Evolutionary conservation across 1,140 invertebrate species (phyloP).

Genomic region (Zeugodacus cucurbitae): DNA sequence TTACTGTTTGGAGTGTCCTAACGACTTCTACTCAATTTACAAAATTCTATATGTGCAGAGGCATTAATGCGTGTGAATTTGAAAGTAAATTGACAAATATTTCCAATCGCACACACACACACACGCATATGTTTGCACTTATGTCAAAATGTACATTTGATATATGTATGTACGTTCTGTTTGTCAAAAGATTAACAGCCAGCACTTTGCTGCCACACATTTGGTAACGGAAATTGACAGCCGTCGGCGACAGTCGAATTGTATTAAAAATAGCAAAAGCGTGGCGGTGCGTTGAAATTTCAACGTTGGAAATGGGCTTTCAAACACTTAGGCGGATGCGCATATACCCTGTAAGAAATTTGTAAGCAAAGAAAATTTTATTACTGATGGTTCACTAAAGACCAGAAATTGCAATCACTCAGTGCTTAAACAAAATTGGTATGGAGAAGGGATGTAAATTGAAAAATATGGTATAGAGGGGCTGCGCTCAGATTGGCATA

Average conservation of each 20-base stretch:
- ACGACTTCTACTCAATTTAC: neutral
- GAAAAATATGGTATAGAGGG: no score
- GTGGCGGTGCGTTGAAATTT: neutral
- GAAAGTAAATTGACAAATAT: neutral
- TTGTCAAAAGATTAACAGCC: slow-evolving; percentile 21
- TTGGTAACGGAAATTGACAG: slow-evolving; percentile 22
- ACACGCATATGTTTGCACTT: neutral
- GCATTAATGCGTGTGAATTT: slow-evolving; percentile 45
- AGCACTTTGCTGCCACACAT: neutral
- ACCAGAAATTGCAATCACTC: no score
- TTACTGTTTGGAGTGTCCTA: neutral
- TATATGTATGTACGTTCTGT: neutral
- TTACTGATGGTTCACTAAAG: no score
- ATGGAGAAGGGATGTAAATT: no score
- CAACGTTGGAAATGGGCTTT: neutral
- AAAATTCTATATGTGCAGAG: neutral
- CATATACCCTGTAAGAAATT: neutral
- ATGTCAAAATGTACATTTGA: neutral
- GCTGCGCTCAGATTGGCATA: no score
- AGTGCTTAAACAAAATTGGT: no score
- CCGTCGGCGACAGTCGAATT: neutral
- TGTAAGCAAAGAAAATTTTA: no score
- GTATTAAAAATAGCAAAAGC: neutral
- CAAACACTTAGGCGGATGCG: neutral
- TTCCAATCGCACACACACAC: neutral